Evolutionary conservation across 92 coral and sea anemone genomes (phyloP), one percentile per base, ranked within the genome.

Genomic region (Diadumene lineata): DNA sequence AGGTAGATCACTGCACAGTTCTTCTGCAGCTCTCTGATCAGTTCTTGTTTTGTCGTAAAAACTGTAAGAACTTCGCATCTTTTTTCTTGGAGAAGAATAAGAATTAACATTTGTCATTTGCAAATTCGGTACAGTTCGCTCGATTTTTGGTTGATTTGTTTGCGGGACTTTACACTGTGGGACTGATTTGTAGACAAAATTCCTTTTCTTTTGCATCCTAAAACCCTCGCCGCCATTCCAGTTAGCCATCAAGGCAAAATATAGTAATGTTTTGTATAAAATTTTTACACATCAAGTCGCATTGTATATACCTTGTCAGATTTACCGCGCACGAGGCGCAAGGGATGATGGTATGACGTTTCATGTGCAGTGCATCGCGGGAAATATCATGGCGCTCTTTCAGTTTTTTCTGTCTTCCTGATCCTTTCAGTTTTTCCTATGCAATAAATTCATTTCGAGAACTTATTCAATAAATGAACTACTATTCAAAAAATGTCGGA

Each of bases 1-100:
- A 19, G 97, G 92, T 1, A 91, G 79, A 71, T 81, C 88, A 43
- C 84, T 83, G 69, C 88, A 87, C 1, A 79, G 82, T 25, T 88
- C 88, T 43, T 86, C 86, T 0, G 80, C 86, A 44, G 86, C 90
- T 11, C 50, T 63, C 67, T 84, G 87, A 38, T 85, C 93, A 29
- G 27, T 34, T 34, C 67, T 25, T 1, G 57, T 26, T 71, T 62
- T 79, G 53, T 48, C 77, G 32, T 68, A 67, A 77, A 31, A 51
- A 24, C 80, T 77, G 71, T 90, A 74, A 1, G 87, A 84, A 62
- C 74, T 73, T 72, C 74, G 85, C 30, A 82, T 22, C 80, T 80
- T 85, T 65, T 89, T 89, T 22, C 80, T 61, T 48, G 90, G 92
- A 13, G 90, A 73, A 1, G 75, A 60, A 66, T 62, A 26, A 0